A percentile compares a stretch with the other conserved stretches of the same genome.
These are phyloP conservation scores for Atta colombica DNA, from an alignment of 1,140 invertebrate genomes.

Conservation along the genomic window DNA sequence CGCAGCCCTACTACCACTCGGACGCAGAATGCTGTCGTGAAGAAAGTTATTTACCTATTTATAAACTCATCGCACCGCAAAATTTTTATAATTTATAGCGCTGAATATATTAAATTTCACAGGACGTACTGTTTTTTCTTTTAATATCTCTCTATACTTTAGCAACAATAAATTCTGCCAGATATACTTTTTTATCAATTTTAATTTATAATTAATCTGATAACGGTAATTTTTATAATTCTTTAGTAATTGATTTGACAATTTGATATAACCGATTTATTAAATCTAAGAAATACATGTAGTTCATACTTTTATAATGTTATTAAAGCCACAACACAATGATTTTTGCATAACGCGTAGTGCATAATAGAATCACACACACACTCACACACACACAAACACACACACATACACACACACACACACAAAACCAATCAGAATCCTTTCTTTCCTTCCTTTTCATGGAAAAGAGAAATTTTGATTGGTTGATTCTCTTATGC, in stretches of 20 bases:
- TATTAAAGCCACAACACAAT: too few species aligned
- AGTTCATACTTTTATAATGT: neutral
- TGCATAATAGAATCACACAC: too few species aligned
- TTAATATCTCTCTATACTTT: neutral
- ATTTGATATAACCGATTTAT: neutral
- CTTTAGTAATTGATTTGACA: neutral
- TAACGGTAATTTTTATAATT: neutral
- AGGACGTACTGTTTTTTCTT: neutral
- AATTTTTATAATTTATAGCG: neutral
- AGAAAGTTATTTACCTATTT: slow-evolving; percentile 47
- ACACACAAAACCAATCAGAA: too few species aligned
- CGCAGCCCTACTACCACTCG: neutral
- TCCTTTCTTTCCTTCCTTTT: too few species aligned
- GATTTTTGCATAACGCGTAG: too few species aligned
- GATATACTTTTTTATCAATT: neutral
- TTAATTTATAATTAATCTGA: neutral
- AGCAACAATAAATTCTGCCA: neutral
- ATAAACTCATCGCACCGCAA: too few species aligned
- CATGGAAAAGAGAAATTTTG: too few species aligned
- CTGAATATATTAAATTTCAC: neutral
- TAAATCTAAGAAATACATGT: neutral
- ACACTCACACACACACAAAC: too few species aligned
- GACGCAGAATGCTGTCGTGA: slow-evolving; percentile 6
- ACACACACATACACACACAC: too few species aligned
- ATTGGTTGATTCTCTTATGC: too few species aligned